Percentiles rank a stretch among this genome's conserved stretches.
Conservation (phyloP, 2,797 vertebrate species). For the Oreochromis grahami region DNA sequence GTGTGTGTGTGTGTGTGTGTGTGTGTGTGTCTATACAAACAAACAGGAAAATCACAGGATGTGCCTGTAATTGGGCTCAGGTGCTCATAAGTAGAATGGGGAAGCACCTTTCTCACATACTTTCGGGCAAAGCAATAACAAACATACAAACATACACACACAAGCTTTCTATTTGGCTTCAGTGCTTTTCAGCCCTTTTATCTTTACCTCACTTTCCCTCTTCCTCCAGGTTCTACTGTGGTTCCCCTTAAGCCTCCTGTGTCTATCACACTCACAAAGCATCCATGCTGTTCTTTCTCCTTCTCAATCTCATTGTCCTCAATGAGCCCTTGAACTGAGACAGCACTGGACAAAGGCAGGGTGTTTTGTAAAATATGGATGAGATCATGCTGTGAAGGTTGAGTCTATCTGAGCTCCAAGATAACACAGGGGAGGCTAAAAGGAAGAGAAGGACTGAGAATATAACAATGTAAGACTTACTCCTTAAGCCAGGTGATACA, state of each 20-base stretch:
- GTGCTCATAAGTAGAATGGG: constrained; percentile 4
- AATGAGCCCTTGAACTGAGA: neutral
- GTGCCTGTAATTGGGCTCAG: constrained; percentile 24
- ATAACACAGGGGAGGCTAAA: neutral
- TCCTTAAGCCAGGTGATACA: neutral
- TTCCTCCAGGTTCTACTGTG: neutral
- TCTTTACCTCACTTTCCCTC: neutral
- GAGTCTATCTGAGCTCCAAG: neutral
- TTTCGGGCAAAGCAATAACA: neutral
- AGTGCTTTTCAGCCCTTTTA: neutral
- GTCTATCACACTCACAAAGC: neutral
- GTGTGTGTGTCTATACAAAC: rapidly evolving
- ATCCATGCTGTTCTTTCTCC: neutral
- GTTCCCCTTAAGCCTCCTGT: neutral
- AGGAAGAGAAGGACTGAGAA: neutral
- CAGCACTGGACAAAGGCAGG: neutral
- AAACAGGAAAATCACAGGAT: neutral
- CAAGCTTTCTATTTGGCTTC: neutral
- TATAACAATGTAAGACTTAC: neutral
- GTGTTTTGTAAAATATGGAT: constrained; percentile 23
- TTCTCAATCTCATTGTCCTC: neutral
- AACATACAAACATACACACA: neutral
- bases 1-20: neutral
- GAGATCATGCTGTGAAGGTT: neutral
- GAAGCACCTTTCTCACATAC: neutral